Conservation (phyloP, 2,888 invertebrate genomes). For the Lymantria monacha region DNA sequence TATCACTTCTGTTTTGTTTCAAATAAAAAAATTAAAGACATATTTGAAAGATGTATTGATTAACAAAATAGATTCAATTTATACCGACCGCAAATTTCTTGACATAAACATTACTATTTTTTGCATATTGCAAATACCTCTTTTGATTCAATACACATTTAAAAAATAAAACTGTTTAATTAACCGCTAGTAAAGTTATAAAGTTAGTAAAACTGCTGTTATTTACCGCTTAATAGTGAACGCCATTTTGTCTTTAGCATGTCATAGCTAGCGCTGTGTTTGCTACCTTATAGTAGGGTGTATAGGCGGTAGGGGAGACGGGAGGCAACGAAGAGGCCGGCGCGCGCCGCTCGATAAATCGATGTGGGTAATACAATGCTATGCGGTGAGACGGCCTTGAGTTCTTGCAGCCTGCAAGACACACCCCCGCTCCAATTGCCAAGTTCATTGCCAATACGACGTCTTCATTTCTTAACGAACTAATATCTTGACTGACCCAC, state of each 20-base stretch:
- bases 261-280: conserved; percentile 26
- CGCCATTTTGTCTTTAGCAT: conserved; percentile 4
- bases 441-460: conserved; percentile 76
- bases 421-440: conserved; percentile 68
- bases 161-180: too few relatives aligned
- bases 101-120: too few relatives aligned
- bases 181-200: neutral
- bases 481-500: conserved; percentile 31
- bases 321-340: conserved; percentile 54
- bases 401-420: conserved; percentile 73
- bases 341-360: conserved; percentile 81
- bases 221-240: neutral
- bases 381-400: conserved; percentile 72
- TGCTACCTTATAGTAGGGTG: conserved; percentile 45
- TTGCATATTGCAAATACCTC: too few relatives aligned
- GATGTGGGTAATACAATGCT: conserved; percentile 72
- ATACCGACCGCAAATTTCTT: too few relatives aligned
- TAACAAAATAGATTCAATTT: too few relatives aligned
- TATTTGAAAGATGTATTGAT: too few relatives aligned
- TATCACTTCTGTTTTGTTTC: too few relatives aligned
- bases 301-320: conserved; percentile 50
- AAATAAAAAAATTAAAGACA: too few relatives aligned
- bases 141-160: too few relatives aligned
- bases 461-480: conserved; percentile 42
- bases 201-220: neutral